A percentile compares a stretch with the other conserved stretches of the same genome.
phyloP scores from a whole-genome alignment of 2,888 invertebrate species.

The Hemithea aestivaria region DNA sequence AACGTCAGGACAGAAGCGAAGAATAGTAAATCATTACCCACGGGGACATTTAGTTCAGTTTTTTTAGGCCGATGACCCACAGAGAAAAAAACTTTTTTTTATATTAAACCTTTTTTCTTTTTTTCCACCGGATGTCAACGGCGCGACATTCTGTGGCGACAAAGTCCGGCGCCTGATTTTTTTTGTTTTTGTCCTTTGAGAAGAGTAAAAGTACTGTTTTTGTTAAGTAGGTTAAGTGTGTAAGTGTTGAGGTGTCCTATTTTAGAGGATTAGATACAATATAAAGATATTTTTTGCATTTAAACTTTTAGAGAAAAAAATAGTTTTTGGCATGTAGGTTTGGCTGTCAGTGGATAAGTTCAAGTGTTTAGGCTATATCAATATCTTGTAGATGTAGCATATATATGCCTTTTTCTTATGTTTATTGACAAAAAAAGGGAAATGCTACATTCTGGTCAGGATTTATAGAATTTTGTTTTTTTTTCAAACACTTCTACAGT shows the following conservation, averaged over 20 bases:
- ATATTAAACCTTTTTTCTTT: slow-evolving; percentile 28
- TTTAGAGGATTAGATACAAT: slow-evolving; percentile 19
- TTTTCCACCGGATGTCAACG: slow-evolving; percentile 66
- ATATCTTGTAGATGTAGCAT: no score
- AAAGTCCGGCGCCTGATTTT: slow-evolving; percentile 67
- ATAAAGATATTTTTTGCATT: not conserved
- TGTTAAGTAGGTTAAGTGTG: slow-evolving; percentile 28
- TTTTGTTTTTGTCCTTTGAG: slow-evolving; percentile 24
- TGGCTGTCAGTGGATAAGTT: no score
- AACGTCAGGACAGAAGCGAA: slow-evolving; percentile 34
- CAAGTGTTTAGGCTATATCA: no score
- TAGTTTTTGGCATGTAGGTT: no score
- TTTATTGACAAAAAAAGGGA: no score
- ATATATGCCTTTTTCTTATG: no score
- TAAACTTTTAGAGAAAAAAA: no score
- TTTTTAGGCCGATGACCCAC: slow-evolving; percentile 58
- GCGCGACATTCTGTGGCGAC: slow-evolving; percentile 66
- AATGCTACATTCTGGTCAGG: no score
- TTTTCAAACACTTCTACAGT: no score
- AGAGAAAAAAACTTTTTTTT: slow-evolving; percentile 28
- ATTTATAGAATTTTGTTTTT: no score
- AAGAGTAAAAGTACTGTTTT: slow-evolving; percentile 16
- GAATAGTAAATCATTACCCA: slow-evolving; percentile 62
- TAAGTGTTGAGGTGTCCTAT: slow-evolving; percentile 33
- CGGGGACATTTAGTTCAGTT: slow-evolving; percentile 53